phyloP scores from a whole-genome alignment of 2,113 vertebrate species.

The Colaptes auratus region DNA sequence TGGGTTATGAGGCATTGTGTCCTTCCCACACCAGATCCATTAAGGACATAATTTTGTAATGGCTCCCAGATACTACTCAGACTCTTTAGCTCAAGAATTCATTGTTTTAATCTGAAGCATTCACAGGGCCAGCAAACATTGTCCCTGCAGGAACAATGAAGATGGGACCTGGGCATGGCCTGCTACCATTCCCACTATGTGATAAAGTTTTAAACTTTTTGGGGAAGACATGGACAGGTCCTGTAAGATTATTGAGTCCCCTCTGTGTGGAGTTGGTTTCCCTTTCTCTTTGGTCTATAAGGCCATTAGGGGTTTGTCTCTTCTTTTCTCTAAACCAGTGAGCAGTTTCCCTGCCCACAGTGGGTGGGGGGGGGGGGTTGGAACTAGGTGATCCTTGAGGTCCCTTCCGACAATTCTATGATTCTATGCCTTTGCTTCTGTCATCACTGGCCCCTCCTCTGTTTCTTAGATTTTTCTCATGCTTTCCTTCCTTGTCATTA shows the following conservation, averaged over 20 bases:
- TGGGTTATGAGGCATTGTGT: accelerated
- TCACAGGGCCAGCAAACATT: neutral
- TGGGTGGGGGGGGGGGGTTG: too few species aligned
- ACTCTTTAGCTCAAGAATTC: accelerated
- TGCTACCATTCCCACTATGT: accelerated
- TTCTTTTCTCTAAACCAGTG: neutral
- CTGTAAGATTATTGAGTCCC: neutral
- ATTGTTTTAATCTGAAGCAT: neutral
- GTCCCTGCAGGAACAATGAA: neutral
- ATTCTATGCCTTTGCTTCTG: neutral
- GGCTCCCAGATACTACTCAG: neutral
- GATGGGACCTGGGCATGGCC: neutral
- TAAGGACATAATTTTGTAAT: accelerated
- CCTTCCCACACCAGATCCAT: too few species aligned
- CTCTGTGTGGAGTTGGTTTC: neutral
- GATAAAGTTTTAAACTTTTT: neutral
- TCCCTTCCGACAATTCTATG: too few species aligned
- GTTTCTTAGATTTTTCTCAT: neutral
- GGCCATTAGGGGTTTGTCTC: neutral
- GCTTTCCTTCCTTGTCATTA: conserved; percentile 52
- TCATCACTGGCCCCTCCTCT: neutral
- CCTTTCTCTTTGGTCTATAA: neutral
- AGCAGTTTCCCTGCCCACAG: neutral
- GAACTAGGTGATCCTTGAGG: too few species aligned
- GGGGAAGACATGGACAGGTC: neutral